Percentiles rank a stretch among this genome's conserved stretches.
phyloP scores from a whole-genome alignment of 2,113 vertebrate genomes.

The Dipodomys spectabilis region DNA sequence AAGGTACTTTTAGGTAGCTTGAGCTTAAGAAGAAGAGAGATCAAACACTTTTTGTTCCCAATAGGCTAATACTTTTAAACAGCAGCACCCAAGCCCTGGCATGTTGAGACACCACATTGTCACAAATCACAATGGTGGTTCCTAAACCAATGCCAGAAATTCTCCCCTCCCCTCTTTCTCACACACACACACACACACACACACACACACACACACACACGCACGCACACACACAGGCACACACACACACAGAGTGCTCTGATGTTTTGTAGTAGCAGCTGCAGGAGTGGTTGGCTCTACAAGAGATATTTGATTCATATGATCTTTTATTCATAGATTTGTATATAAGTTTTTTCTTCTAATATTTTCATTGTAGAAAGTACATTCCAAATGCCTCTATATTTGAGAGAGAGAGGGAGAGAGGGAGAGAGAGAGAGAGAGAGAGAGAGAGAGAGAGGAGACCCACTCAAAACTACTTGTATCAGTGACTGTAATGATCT shows the following conservation, averaged over 20 bases:
- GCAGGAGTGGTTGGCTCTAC: conserved; percentile 58
- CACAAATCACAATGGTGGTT: conserved; percentile 77
- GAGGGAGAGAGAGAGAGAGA: background rate
- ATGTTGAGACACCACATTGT: conserved; percentile 64
- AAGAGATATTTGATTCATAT: conserved; percentile 62
- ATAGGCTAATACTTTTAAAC: conserved; percentile 53
- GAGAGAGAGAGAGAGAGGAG: background rate
- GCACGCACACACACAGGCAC: background rate
- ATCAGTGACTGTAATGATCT: conserved; percentile 53
- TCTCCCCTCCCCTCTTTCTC: background rate
- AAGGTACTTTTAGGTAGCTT: conserved; percentile 67
- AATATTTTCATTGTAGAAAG: conserved; percentile 34
- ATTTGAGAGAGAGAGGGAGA: no score
- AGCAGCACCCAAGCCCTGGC: conserved; percentile 69
- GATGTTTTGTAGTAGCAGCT: background rate
- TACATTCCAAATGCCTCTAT: background rate
- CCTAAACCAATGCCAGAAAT: conserved; percentile 75
- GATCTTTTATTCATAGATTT: conserved; percentile 69
- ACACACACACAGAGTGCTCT: background rate
- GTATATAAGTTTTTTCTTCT: conserved; percentile 56
- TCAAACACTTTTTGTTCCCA: conserved; percentile 79
- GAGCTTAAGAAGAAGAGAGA: conserved; percentile 70
- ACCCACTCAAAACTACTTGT: conserved; percentile 26
- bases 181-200: background rate
- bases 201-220: background rate